Percentiles rank a stretch among this genome's conserved stretches.
phyloP scores from a whole-genome alignment of 1,140 invertebrate genomes.

The Tetragnatha versicolor region DNA sequence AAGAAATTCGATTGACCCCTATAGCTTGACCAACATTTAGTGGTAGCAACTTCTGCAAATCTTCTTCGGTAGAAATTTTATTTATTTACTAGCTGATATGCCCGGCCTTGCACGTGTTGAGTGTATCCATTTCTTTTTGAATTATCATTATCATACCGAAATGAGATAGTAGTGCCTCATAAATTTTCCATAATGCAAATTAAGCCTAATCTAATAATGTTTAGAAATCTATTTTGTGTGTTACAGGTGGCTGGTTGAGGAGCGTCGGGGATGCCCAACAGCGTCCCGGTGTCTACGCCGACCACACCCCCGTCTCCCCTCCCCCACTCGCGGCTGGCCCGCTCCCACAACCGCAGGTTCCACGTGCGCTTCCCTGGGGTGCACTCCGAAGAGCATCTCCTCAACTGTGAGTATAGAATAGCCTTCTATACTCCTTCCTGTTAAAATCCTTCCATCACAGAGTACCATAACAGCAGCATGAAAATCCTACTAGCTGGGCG shows the following conservation, averaged over 20 bases:
- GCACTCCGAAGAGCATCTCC: slow-evolving; percentile 52
- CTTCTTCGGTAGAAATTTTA: too few species aligned
- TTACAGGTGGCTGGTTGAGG: slow-evolving; percentile 1
- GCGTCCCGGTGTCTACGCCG: slow-evolving; percentile 26
- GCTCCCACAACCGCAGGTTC: slow-evolving; percentile 51
- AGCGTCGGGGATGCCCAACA: slow-evolving; percentile 44
- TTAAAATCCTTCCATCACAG: too few species aligned
- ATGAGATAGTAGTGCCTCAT: neutral
- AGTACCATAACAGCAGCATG: too few species aligned
- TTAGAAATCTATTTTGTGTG: neutral
- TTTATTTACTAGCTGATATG: too few species aligned
- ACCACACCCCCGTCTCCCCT: slow-evolving; percentile 50
- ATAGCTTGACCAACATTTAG: too few species aligned
- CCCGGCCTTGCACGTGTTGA: too few species aligned
- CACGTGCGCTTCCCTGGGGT: slow-evolving; percentile 55
- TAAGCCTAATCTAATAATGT: neutral
- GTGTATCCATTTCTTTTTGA: too few species aligned
- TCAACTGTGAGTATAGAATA: slow-evolving; percentile 48
- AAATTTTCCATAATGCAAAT: neutral
- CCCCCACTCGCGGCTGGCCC: slow-evolving; percentile 41
- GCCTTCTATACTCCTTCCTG: too few species aligned
- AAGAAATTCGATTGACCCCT: too few species aligned
- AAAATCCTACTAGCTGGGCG: too few species aligned
- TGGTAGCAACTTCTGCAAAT: too few species aligned
- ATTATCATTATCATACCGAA: too few species aligned